These are phyloP conservation scores for Nemotelus nigrinus DNA, from an alignment of 2,888 invertebrate species.

Conservation along the genomic window DNA sequence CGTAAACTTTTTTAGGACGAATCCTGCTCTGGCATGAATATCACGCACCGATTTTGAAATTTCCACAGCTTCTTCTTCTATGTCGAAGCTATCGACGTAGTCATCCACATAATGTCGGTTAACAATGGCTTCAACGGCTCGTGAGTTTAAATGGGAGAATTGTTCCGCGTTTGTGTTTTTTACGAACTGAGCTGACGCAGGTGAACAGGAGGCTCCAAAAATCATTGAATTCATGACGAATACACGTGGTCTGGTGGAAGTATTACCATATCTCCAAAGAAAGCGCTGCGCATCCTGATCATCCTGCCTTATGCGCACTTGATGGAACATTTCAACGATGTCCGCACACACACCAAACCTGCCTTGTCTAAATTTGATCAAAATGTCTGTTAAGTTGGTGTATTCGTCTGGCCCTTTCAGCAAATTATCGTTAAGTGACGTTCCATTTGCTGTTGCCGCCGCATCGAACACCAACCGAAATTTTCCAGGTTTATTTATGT, in stretches of 20 bases:
- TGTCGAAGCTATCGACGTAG: conserved; percentile 9
- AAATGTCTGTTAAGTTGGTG: conserved; percentile 56
- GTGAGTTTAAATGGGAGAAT: neutral
- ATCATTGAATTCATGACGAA: conserved; percentile 7
- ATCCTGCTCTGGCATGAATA: too few species aligned
- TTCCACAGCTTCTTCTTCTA: too few species aligned
- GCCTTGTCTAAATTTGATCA: conserved; percentile 59
- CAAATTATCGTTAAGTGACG: conserved; percentile 55
- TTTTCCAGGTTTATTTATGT: conserved; percentile 55
- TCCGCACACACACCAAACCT: conserved; percentile 56
- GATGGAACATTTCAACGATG: conserved; percentile 56
- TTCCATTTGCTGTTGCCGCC: conserved; percentile 54
- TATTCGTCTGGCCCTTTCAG: conserved; percentile 58
- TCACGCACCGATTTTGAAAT: too few species aligned
- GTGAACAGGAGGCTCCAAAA: neutral
- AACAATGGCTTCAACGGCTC: conserved; percentile 7
- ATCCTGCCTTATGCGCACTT: conserved; percentile 53
- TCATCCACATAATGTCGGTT: conserved; percentile 1
- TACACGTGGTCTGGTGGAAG: neutral
- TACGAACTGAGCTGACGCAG: conserved; percentile 10
- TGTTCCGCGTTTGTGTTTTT: conserved; percentile 16
- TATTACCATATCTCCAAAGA: conserved; percentile 53
- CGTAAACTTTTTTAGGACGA: too few species aligned
- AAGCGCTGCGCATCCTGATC: conserved; percentile 57
- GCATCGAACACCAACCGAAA: conserved; percentile 57